Evolutionary conservation across 2,797 vertebrate genomes (phyloP).

Genomic region (Poeciliopsis gracilis): DNA sequence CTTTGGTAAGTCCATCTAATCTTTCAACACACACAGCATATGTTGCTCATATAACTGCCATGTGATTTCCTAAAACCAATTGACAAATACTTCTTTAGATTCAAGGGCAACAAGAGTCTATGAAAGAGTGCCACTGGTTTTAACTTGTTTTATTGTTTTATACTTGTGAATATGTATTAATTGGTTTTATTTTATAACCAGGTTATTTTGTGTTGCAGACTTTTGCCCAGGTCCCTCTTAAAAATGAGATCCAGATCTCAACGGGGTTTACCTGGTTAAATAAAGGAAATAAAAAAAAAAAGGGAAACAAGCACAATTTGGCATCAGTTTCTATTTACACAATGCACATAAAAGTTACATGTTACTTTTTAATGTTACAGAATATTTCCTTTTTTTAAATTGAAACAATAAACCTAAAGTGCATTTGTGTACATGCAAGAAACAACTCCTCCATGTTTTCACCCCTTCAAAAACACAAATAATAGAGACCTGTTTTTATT

Average conservation of each 20-base stretch:
- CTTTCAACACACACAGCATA: background rate
- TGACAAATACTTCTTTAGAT: background rate
- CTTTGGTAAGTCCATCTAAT: background rate
- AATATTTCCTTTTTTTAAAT: background rate
- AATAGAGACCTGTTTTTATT: background rate
- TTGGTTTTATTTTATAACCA: too few species aligned
- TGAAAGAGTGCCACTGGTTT: too few species aligned
- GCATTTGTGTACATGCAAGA: background rate
- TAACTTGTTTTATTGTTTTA: too few species aligned
- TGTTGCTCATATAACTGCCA: background rate
- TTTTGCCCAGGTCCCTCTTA: too few species aligned
- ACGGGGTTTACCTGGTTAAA: too few species aligned
- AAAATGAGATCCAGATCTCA: too few species aligned
- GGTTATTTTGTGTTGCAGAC: too few species aligned
- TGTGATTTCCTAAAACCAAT: background rate
- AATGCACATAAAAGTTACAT: background rate
- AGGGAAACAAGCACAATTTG: background rate
- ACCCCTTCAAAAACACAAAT: background rate
- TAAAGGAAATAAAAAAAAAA: too few species aligned
- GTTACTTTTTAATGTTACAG: background rate
- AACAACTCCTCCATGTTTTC: background rate
- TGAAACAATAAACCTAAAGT: background rate
- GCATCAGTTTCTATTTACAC: background rate
- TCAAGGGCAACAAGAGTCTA: background rate
- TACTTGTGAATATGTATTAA: too few species aligned